These are phyloP conservation scores for Leptinotarsa defecta DNA, from an alignment of 1,140 invertebrate genomes.

Conservation along the genomic window DNA sequence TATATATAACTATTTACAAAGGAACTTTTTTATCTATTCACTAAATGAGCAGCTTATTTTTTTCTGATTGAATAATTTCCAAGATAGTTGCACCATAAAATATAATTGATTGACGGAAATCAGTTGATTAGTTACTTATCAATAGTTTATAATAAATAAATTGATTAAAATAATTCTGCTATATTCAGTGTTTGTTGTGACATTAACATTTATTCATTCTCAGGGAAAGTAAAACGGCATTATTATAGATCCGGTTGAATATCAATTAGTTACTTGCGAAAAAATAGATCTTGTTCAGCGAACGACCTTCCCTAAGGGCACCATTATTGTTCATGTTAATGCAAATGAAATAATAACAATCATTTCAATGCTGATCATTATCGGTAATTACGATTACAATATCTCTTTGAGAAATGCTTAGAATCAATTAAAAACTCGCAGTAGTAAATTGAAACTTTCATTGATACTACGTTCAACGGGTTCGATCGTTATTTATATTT, in stretches of 20 bases:
- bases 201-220: conserved; percentile 3
- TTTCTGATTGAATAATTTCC: too few species aligned
- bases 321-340: not conserved
- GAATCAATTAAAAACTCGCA: not conserved
- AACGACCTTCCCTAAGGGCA: conserved; percentile 12
- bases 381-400: conserved; percentile 5
- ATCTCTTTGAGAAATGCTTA: not conserved
- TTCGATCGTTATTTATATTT: too few species aligned
- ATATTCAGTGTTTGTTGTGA: not conserved
- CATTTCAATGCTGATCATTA: not conserved
- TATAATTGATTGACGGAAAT: too few species aligned
- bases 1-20: too few species aligned
- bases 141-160: too few species aligned
- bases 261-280: conserved; percentile 9
- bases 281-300: conserved; percentile 5
- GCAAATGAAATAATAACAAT: conserved; percentile 10
- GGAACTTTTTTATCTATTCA: too few species aligned
- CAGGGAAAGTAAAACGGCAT: conserved; percentile 4
- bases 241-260: conserved; percentile 16
- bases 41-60: too few species aligned
- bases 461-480: too few species aligned
- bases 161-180: not conserved
- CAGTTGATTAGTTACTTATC: too few species aligned
- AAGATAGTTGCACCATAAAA: too few species aligned
- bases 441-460: not conserved